Base-by-base conservation (phyloP, 2,888 invertebrate species). In the Catocala fraxini region DNA sequence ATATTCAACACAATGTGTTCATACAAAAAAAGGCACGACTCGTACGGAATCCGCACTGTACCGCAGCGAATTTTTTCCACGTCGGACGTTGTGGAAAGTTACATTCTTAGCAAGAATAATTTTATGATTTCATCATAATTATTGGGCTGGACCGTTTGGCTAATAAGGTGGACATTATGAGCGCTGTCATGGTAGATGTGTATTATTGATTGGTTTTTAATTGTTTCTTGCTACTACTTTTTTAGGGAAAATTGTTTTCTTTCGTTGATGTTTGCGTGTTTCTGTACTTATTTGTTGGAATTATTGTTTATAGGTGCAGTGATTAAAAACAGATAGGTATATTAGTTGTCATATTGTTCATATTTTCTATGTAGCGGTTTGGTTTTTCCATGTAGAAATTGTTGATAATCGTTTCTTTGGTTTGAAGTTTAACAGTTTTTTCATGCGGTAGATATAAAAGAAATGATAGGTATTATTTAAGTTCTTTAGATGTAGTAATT, bases 81-180 rank as follows among this genome's bases (percentile, higher is more conserved):
- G 63, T 67, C 70, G 68, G 52, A 70, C 73, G 65, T 42, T 41
- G 51, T 83, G 77, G 88, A 89, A 89, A 89, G 89, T 77, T 48
- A 75, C 79, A 83, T 85, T 82, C 78, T 71, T 79, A 51, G 59
- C 60, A 61, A 71, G 80, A 78, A 80, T 68, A 70, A 74, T 62
- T 71, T 59, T 65, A 62, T 69, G 61, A 76, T 77, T 75, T 70
- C 65, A 70, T 72, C 77, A 77, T 87, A 85, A 87, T 87, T 84
- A 81, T 86, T 83, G 77, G 75, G 73, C 68, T 65, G 70, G 72
- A 70, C 62, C 72, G 79, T 78, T 80, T 81, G 70, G 63, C 60
- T 83, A 82, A 84, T 85, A 77, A 83, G 76, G 33, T 55, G 10
- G 53, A 64, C 64, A 61, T 86, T 84, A 86, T 73, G 82, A 69